Percentiles rank a stretch among this genome's conserved stretches.
These are phyloP conservation scores for Stenoptilia bipunctidactyla DNA, from an alignment of 2,888 invertebrate species.

Conservation along the genomic window DNA sequence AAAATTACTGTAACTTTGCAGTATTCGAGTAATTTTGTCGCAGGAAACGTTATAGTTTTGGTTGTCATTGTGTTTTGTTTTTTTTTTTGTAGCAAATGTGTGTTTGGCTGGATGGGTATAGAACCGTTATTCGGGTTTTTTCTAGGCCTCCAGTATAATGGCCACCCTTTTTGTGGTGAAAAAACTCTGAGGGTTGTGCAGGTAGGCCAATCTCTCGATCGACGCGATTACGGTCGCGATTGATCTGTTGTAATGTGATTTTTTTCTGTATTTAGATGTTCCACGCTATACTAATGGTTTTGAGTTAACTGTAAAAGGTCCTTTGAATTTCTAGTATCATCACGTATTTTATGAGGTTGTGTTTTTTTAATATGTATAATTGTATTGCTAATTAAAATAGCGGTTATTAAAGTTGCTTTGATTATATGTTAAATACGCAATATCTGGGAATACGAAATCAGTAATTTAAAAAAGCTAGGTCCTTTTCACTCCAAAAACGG, in stretches of 20 bases:
- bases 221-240: constrained; percentile 45
- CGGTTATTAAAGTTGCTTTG: too few relatives aligned
- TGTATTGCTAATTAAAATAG: too few relatives aligned
- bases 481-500: too few relatives aligned
- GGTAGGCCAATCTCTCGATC: constrained; percentile 61
- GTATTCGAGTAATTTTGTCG: constrained; percentile 22
- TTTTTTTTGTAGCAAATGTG: constrained; percentile 57
- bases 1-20: too few relatives aligned
- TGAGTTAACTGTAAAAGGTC: constrained; percentile 39
- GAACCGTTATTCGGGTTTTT: constrained; percentile 61
- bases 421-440: too few relatives aligned
- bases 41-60: constrained; percentile 57
- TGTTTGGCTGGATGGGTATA: constrained; percentile 47
- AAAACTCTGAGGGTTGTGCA: constrained; percentile 46
- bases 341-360: too few relatives aligned
- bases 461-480: too few relatives aligned
- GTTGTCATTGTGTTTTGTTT: constrained; percentile 55
- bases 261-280: constrained; percentile 34
- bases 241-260: constrained; percentile 37
- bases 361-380: too few relatives aligned
- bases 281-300: constrained; percentile 28
- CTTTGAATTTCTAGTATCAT: constrained; percentile 8
- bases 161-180: constrained; percentile 49
- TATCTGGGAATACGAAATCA: too few relatives aligned
- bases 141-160: constrained; percentile 36